Percentiles rank a stretch among this genome's conserved stretches.
Conservation (phyloP, 2,113 vertebrate genomes). For the Upupa epops region DNA sequence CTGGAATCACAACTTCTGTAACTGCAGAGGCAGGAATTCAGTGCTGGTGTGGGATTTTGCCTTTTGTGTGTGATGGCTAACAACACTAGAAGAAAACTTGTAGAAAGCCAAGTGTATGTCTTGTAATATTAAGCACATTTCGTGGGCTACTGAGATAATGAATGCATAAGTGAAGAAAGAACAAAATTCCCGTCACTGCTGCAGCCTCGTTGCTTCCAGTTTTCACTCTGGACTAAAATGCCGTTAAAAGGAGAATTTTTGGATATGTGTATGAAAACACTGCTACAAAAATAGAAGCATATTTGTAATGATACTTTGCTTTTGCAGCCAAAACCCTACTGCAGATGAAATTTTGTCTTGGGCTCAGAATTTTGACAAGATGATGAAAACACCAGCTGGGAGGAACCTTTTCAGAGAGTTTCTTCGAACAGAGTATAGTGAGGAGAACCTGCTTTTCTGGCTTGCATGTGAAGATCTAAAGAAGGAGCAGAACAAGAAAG, state of each 20-base stretch:
- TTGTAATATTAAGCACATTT: neutral
- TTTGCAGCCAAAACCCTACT: conserved; percentile 82
- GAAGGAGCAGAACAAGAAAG: conserved; percentile 85
- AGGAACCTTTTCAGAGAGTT: conserved; percentile 94
- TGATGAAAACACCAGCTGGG: conserved; percentile 93
- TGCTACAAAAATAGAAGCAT: conserved; percentile 37
- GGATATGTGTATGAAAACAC: conserved; percentile 15
- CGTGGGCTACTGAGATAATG: neutral
- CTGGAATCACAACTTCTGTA: neutral
- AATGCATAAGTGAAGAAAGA: neutral
- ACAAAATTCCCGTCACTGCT: neutral
- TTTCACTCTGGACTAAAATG: neutral
- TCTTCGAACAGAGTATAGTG: conserved; percentile 95
- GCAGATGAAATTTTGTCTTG: conserved; percentile 93
- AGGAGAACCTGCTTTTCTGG: conserved; percentile 99
- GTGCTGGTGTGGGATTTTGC: neutral
- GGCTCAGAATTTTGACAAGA: conserved; percentile 96
- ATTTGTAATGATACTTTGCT: conserved; percentile 33
- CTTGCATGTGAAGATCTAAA: conserved; percentile 95
- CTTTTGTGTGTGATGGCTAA: neutral
- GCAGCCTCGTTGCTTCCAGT: neutral
- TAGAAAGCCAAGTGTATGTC: neutral
- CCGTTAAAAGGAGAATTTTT: conserved; percentile 16
- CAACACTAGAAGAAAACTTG: neutral
- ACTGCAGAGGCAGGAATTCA: neutral